A percentile compares a stretch with the other conserved stretches of the same genome.
phyloP scores from a whole-genome alignment of 2,888 invertebrate species.

The Agonopterix alstromeriana region DNA sequence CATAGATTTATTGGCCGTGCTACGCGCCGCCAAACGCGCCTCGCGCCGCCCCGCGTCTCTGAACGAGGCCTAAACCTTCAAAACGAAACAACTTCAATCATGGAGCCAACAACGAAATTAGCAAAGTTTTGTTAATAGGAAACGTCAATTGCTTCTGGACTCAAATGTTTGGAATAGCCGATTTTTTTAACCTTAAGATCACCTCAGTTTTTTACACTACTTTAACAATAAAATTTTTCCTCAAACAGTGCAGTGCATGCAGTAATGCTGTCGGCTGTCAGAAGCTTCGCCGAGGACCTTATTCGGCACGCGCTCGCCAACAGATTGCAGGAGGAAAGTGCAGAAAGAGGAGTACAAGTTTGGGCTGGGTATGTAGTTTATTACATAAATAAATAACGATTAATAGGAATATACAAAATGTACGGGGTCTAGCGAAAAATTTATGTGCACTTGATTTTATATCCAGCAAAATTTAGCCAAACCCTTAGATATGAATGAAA shows the following conservation, averaged over 20 bases:
- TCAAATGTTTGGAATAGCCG: too few species aligned
- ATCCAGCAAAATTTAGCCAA: neutral
- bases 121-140: too few species aligned
- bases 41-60: too few species aligned
- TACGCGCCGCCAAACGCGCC: too few species aligned
- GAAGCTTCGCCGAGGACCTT: constrained; percentile 70
- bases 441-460: neutral
- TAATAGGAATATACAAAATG: neutral
- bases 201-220: too few species aligned
- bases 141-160: too few species aligned
- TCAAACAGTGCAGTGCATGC: constrained; percentile 57
- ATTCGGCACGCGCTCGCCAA: constrained; percentile 45
- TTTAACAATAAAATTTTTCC: too few species aligned
- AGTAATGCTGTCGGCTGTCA: constrained; percentile 66
- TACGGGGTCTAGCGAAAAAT: neutral
- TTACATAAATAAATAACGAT: neutral
- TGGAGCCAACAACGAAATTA: too few species aligned
- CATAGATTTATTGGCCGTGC: too few species aligned
- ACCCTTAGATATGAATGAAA: neutral
- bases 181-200: too few species aligned
- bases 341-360: constrained; percentile 20
- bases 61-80: too few species aligned
- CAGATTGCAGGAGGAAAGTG: constrained; percentile 60
- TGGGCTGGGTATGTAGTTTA: constrained; percentile 43
- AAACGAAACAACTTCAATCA: too few species aligned